Evolutionary conservation across 2,113 vertebrate species (phyloP).

Genomic region (Etheostoma cragini): DNA sequence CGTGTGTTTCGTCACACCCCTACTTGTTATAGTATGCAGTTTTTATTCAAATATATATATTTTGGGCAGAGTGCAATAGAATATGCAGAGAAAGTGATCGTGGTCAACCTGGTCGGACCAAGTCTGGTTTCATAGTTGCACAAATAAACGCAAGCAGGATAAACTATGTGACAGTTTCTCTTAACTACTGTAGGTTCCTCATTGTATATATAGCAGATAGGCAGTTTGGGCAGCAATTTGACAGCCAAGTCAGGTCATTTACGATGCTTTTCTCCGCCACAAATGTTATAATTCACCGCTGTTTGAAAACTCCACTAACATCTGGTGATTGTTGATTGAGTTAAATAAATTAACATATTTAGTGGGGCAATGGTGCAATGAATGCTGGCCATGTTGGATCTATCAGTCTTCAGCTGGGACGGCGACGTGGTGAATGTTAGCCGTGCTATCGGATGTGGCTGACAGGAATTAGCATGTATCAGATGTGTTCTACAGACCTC

Average conservation of each 20-base stretch:
- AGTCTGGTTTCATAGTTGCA: not conserved
- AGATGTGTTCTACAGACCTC: constrained; percentile 81
- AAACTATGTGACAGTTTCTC: not conserved
- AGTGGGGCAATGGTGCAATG: constrained; percentile 22
- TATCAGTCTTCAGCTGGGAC: constrained; percentile 37
- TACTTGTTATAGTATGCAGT: not conserved
- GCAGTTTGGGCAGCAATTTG: not conserved
- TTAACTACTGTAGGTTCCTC: not conserved
- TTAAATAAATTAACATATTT: not conserved
- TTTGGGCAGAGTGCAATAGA: not conserved
- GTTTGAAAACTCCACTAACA: not conserved
- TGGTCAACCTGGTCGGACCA: not conserved
- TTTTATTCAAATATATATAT: not conserved
- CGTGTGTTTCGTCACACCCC: too few species aligned
- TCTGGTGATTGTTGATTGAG: not conserved
- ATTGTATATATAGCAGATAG: not conserved
- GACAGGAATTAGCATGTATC: constrained; percentile 84
- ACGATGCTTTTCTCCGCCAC: not conserved
- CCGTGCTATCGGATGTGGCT: constrained; percentile 76
- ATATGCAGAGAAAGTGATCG: not conserved
- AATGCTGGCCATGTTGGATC: constrained; percentile 27
- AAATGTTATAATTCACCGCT: not conserved
- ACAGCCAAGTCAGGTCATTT: not conserved
- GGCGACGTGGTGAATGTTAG: constrained; percentile 62
- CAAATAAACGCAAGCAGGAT: not conserved